Evolutionary conservation across 1,140 invertebrate species (phyloP).

Genomic region (Gryllus bimaculatus): DNA sequence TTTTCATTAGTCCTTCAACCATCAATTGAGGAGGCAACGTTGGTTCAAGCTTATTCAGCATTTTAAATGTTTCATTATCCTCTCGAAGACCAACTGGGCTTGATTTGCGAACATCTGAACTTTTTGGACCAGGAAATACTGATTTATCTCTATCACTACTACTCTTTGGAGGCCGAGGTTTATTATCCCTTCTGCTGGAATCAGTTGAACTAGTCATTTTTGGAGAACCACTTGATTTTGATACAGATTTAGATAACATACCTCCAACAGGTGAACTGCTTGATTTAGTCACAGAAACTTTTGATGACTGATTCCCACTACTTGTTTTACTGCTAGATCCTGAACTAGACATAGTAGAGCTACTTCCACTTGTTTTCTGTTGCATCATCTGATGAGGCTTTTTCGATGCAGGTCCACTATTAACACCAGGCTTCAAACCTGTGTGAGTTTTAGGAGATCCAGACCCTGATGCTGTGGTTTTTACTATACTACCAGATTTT

Average conservation of each 20-base stretch:
- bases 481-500: constrained; percentile 33
- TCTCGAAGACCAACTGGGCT: constrained; percentile 50
- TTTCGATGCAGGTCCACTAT: constrained; percentile 67
- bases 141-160: constrained; percentile 19
- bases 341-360: constrained; percentile 22
- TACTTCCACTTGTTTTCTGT: constrained; percentile 36
- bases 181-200: constrained; percentile 18
- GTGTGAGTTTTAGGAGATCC: constrained; percentile 69
- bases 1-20: constrained; percentile 65
- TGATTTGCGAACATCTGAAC: constrained; percentile 41
- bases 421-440: constrained; percentile 73
- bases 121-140: constrained; percentile 17
- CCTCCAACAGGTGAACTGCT: constrained; percentile 33
- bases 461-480: constrained; percentile 35
- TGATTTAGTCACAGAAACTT: constrained; percentile 39
- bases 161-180: constrained; percentile 15
- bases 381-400: constrained; percentile 43
- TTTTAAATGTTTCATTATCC: constrained; percentile 48
- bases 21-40: constrained; percentile 41
- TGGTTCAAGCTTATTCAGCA: constrained; percentile 43
- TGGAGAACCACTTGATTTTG: constrained; percentile 32
- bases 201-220: constrained; percentile 37
- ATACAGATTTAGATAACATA: constrained; percentile 35
- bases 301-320: constrained; percentile 29
- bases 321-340: constrained; percentile 8